Conservation (phyloP, 1,140 invertebrate genomes). For the Paralvinella palmiformis region DNA sequence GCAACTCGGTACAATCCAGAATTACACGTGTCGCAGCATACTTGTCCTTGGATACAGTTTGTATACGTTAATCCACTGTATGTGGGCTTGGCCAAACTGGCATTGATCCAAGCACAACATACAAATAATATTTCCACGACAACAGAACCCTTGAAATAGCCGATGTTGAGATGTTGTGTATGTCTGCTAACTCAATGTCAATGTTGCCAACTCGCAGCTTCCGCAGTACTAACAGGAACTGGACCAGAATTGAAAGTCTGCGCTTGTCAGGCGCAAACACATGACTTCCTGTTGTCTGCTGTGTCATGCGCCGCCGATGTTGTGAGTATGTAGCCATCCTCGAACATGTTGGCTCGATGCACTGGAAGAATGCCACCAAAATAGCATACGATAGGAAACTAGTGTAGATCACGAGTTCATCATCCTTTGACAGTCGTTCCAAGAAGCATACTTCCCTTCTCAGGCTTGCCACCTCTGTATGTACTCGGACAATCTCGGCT, state of each 20-base stretch:
- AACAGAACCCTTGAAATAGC: slow-evolving; percentile 21
- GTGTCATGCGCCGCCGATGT: too few species aligned
- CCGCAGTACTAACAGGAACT: slow-evolving; percentile 20
- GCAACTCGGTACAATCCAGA: slow-evolving; percentile 6
- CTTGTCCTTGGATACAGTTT: too few species aligned
- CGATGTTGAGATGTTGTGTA: slow-evolving; percentile 16
- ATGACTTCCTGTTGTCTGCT: too few species aligned
- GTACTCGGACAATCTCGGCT: neutral
- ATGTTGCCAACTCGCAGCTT: slow-evolving; percentile 12
- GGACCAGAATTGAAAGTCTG: neutral
- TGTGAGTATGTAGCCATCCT: too few species aligned
- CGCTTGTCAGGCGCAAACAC: too few species aligned
- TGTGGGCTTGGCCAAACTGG: slow-evolving; percentile 16
- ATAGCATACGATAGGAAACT: neutral
- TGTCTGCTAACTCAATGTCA: slow-evolving; percentile 19
- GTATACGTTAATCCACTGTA: slow-evolving; percentile 21
- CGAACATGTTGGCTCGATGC: neutral
- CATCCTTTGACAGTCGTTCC: neutral
- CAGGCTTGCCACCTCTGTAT: slow-evolving; percentile 1
- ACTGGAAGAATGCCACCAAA: slow-evolving; percentile 1
- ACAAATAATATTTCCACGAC: slow-evolving; percentile 24
- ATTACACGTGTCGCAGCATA: neutral
- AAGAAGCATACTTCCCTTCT: neutral
- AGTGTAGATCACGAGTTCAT: slow-evolving; percentile 1
- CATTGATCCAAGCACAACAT: slow-evolving; percentile 15